A percentile compares a stretch with the other conserved stretches of the same genome.
These are phyloP conservation scores for Psophia crepitans DNA, from an alignment of 2,113 vertebrate genomes.

Conservation along the genomic window DNA sequence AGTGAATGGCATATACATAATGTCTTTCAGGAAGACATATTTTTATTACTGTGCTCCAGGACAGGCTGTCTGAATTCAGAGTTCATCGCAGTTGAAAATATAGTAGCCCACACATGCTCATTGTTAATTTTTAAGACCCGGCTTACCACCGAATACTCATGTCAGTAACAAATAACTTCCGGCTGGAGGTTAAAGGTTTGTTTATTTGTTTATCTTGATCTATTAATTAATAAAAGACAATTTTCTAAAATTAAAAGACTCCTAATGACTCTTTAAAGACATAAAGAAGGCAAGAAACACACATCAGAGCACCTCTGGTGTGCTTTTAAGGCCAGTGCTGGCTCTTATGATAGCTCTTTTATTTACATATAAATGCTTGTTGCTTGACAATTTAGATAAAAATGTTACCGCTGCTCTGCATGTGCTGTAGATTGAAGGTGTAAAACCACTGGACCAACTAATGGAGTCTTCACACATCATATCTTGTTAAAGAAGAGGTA, in stretches of 20 bases:
- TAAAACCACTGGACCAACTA: conserved; percentile 63
- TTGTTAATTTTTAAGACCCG: not conserved
- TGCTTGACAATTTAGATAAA: conserved; percentile 64
- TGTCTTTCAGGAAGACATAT: conserved; percentile 57
- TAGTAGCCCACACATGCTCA: not conserved
- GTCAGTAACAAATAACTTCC: not conserved
- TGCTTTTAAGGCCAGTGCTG: not conserved
- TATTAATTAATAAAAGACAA: conserved; percentile 21
- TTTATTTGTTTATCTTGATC: not conserved
- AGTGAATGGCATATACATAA: not conserved
- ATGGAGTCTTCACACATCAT: conserved; percentile 58
- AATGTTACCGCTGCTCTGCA: conserved; percentile 54
- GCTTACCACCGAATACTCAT: not conserved
- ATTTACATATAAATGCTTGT: conserved; percentile 59
- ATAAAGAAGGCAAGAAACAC: not conserved
- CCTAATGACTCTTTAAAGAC: conserved; percentile 27
- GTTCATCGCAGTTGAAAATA: not conserved
- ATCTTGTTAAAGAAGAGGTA: conserved; percentile 56
- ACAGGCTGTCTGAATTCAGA: conserved; percentile 32
- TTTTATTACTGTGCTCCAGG: conserved; percentile 48
- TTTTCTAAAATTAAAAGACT: conserved; percentile 34
- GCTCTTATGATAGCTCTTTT: not conserved
- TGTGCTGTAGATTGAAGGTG: conserved; percentile 24
- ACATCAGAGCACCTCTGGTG: not conserved
- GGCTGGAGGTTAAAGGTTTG: not conserved